These are phyloP conservation scores for Megastigmus dorsalis DNA, from an alignment of 2,888 invertebrate genomes.

Conservation along the genomic window DNA sequence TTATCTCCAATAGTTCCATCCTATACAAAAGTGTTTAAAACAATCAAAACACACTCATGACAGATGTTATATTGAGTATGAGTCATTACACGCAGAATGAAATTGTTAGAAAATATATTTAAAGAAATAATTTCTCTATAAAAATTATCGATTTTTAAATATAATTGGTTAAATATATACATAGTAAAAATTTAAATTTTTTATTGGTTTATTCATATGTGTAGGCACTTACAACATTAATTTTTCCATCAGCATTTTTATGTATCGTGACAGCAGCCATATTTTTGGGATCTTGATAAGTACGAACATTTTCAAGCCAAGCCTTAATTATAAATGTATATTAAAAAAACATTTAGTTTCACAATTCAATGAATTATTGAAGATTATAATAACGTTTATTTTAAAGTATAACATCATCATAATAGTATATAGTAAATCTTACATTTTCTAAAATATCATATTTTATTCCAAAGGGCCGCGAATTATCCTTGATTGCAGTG, in stretches of 20 bases:
- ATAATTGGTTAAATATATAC: too few relatives aligned
- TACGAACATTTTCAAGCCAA: conserved; percentile 28
- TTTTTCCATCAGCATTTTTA: conserved; percentile 20
- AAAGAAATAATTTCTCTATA: too few relatives aligned
- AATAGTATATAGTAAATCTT: background rate
- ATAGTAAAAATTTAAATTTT: background rate
- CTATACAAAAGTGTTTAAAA: conserved; percentile 1
- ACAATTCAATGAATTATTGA: background rate
- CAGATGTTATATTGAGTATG: too few relatives aligned
- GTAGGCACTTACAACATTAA: conserved; percentile 52
- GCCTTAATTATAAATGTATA: conserved; percentile 18
- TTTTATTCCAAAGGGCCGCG: conserved; percentile 46
- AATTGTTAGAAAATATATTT: too few relatives aligned
- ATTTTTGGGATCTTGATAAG: conserved; percentile 51
- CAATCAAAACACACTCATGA: background rate
- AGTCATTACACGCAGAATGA: too few relatives aligned
- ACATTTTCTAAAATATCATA: conserved; percentile 28
- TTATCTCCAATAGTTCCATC: conserved; percentile 4
- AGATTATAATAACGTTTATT: too few relatives aligned
- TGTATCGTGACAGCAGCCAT: conserved; percentile 50
- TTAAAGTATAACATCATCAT: background rate
- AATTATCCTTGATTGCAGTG: conserved; percentile 47
- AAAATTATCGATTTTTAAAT: too few relatives aligned
- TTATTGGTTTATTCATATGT: background rate
- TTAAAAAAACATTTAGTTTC: background rate